phyloP scores from a whole-genome alignment of 2,888 invertebrate species.

The Rhagonycha lutea region DNA sequence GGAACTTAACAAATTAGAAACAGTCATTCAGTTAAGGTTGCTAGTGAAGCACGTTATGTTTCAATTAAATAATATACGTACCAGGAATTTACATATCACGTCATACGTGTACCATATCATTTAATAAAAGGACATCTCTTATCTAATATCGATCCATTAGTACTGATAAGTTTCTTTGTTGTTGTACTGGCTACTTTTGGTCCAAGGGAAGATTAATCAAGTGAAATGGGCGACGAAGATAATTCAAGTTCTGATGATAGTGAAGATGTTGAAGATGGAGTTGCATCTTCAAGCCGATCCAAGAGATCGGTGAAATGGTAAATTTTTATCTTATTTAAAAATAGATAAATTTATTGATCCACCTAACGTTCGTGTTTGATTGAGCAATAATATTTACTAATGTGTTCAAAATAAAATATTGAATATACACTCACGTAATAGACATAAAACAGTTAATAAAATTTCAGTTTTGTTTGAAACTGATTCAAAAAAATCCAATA shows the following conservation, averaged over 20 bases:
- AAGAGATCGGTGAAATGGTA: slow-evolving; percentile 23
- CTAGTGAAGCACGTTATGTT: neutral
- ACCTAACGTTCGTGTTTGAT: neutral
- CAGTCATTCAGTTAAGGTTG: slow-evolving; percentile 17
- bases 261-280: slow-evolving; percentile 25
- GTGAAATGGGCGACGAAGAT: slow-evolving; percentile 13
- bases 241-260: slow-evolving; percentile 28
- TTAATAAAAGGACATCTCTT: neutral
- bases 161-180: neutral
- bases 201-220: neutral
- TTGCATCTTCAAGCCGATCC: slow-evolving; percentile 12
- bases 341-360: slow-evolving; percentile 7
- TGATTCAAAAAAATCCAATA: neutral
- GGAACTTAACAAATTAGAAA: slow-evolving; percentile 25
- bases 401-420: neutral
- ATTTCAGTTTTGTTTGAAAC: neutral
- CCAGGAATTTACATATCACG: neutral
- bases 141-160: neutral
- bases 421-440: neutral
- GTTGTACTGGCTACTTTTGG: neutral
- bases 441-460: neutral
- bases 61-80: neutral
- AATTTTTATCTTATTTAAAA: slow-evolving; percentile 11
- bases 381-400: neutral
- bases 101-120: neutral